Conservation (phyloP, 2,797 vertebrate species). For the Lepus townsendii region DNA sequence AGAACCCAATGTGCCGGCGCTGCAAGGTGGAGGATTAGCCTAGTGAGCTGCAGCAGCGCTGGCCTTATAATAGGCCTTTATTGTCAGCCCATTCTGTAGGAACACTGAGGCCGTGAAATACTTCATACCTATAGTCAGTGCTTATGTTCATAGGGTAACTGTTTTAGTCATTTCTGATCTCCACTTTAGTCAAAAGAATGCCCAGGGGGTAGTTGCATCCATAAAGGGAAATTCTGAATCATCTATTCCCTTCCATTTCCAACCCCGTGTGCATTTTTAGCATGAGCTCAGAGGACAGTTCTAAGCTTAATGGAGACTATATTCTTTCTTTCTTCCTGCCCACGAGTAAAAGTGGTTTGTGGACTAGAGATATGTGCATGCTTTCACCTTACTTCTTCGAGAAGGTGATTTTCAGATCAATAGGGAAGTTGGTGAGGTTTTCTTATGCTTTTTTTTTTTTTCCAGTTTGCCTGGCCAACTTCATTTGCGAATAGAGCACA, state of each 20-base stretch:
- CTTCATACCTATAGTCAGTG: not conserved
- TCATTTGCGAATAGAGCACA: not conserved
- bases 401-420: slow-evolving; percentile 70
- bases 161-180: not conserved
- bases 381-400: slow-evolving; percentile 48
- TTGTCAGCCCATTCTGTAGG: not conserved
- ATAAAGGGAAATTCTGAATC: slow-evolving; percentile 15
- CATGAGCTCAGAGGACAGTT: slow-evolving; percentile 23
- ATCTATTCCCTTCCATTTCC: not conserved
- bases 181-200: not conserved
- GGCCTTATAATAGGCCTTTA: not conserved
- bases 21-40: no score
- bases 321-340: slow-evolving; percentile 65
- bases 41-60: no score
- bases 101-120: not conserved
- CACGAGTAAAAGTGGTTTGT: slow-evolving; percentile 24
- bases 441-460: not conserved
- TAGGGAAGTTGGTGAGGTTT: not conserved
- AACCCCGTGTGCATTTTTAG: not conserved
- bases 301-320: slow-evolving; percentile 23
- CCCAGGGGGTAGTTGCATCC: not conserved
- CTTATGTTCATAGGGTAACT: not conserved
- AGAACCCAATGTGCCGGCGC: no score
- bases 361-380: not conserved
- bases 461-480: not conserved